phyloP scores from a whole-genome alignment of 2,113 vertebrate genomes.

The Fukomys damarensis region DNA sequence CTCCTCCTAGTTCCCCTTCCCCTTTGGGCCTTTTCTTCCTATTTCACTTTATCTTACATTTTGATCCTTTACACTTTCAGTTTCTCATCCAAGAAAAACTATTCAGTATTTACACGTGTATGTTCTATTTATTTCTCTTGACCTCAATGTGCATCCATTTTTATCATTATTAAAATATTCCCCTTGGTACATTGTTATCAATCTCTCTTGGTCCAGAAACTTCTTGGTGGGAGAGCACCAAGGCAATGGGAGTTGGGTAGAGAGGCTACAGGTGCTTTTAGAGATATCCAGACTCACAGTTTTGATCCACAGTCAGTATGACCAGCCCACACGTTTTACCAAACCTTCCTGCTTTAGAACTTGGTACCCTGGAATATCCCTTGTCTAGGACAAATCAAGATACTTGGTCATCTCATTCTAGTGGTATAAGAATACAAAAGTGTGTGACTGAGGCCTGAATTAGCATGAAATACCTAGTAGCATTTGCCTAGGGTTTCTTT shows the following conservation, averaged over 20 bases:
- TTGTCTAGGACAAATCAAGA: neutral
- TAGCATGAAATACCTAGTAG: neutral
- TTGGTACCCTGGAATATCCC: neutral
- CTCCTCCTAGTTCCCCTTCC: no score
- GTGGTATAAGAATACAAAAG: neutral
- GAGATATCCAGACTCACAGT: neutral
- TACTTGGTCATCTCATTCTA: neutral
- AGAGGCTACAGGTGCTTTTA: neutral
- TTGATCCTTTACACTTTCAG: no score
- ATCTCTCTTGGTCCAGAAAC: neutral
- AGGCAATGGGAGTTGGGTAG: fast-evolving
- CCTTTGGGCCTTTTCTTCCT: no score
- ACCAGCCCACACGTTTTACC: no score
- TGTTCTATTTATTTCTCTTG: no score
- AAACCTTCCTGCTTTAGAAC: neutral
- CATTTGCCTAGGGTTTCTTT: neutral
- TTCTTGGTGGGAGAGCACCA: fast-evolving
- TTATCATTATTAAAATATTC: neutral
- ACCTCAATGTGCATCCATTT: no score
- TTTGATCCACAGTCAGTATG: neutral
- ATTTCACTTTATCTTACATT: no score
- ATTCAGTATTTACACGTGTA: no score
- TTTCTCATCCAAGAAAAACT: no score
- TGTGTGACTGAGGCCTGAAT: neutral
- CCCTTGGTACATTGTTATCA: neutral